Evolutionary conservation across 2,113 vertebrate genomes (phyloP).

Genomic region (Ursus arctos): DNA sequence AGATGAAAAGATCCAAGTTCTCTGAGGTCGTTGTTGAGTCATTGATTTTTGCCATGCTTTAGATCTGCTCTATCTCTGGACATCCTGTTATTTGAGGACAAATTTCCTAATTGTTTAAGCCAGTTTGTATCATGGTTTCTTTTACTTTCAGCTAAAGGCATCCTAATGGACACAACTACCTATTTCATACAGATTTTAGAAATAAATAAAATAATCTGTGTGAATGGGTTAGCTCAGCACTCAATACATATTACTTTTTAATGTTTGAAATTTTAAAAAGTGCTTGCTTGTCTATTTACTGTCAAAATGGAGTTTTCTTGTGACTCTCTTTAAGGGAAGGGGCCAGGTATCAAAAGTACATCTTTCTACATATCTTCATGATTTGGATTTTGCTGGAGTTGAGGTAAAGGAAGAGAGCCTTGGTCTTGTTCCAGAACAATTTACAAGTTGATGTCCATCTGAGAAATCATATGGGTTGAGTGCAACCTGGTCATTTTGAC

Average conservation of each 20-base stretch:
- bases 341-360: background rate
- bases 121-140: slow-evolving; percentile 34
- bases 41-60: background rate
- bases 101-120: background rate
- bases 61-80: background rate
- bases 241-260: slow-evolving; percentile 34
- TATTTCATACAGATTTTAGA: slow-evolving; percentile 42
- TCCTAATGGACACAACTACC: background rate
- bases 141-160: slow-evolving; percentile 40
- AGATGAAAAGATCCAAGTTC: slow-evolving; percentile 13
- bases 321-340: background rate
- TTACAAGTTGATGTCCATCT: background rate
- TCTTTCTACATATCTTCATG: background rate
- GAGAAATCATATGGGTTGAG: background rate
- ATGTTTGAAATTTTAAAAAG: background rate
- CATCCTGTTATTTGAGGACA: slow-evolving; percentile 42
- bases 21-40: background rate
- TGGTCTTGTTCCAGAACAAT: background rate
- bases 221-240: background rate
- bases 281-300: background rate
- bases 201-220: slow-evolving; percentile 55
- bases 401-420: background rate
- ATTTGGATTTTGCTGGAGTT: slow-evolving; percentile 17
- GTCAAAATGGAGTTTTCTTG: background rate
- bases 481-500: background rate